phyloP scores from a whole-genome alignment of 2,888 invertebrate genomes.

The Hydraecia micacea region DNA sequence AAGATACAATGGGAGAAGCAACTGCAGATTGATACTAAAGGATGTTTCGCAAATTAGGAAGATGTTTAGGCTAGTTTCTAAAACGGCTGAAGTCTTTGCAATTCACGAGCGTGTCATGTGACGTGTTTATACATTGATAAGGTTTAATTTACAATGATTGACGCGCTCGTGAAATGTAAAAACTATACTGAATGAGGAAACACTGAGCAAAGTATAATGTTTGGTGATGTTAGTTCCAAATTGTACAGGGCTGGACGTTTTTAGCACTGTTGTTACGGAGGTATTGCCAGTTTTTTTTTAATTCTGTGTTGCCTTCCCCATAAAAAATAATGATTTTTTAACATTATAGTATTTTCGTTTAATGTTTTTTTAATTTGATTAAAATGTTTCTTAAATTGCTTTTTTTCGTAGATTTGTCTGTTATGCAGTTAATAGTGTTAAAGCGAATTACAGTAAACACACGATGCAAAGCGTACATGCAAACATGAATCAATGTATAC shows the following conservation, averaged over 20 bases:
- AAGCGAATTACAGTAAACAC: slow-evolving; percentile 69
- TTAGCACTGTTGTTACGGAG: slow-evolving; percentile 43
- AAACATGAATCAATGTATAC: slow-evolving; percentile 64
- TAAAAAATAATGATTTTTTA: not conserved
- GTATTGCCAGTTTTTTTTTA: slow-evolving; percentile 25
- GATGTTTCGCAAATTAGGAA: slow-evolving; percentile 48
- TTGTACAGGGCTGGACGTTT: slow-evolving; percentile 6
- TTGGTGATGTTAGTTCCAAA: slow-evolving; percentile 32
- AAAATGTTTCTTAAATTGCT: not conserved
- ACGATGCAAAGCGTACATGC: slow-evolving; percentile 80
- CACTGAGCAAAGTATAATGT: slow-evolving; percentile 41
- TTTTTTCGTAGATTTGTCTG: slow-evolving; percentile 68
- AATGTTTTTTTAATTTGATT: not conserved
- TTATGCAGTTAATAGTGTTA: slow-evolving; percentile 65
- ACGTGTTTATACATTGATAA: slow-evolving; percentile 32
- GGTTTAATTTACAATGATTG: slow-evolving; percentile 39
- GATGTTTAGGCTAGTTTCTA: slow-evolving; percentile 50
- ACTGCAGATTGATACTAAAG: slow-evolving; percentile 45
- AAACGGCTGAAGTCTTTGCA: slow-evolving; percentile 16
- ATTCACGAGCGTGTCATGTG: slow-evolving; percentile 19
- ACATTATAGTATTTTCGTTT: not conserved
- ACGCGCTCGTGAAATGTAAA: slow-evolving; percentile 36
- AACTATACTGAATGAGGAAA: slow-evolving; percentile 29
- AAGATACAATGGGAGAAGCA: slow-evolving; percentile 51
- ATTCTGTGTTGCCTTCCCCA: slow-evolving; percentile 58